phyloP scores from a whole-genome alignment of 2,797 vertebrate species.

The Morelia viridis region DNA sequence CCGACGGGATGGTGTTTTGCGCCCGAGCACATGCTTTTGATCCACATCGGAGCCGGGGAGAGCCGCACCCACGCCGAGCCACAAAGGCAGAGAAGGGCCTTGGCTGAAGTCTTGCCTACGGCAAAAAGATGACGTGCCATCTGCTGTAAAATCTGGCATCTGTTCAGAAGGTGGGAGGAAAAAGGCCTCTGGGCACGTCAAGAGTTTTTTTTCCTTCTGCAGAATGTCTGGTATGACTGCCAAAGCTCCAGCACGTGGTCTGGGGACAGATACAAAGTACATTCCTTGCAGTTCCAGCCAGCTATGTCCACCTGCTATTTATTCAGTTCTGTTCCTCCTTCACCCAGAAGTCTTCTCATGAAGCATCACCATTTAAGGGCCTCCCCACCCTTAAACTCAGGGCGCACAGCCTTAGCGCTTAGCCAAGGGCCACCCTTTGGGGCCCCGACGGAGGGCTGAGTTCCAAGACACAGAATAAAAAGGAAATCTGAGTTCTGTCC shows the following conservation, averaged over 20 bases:
- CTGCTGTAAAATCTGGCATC: not conserved
- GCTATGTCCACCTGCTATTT: no score
- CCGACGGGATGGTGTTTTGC: not conserved
- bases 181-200: not conserved
- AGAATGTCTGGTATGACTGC: not conserved
- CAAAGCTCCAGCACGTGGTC: not conserved
- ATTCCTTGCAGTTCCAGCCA: not conserved
- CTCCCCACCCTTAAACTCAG: not conserved
- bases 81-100: not conserved
- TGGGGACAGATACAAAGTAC: not conserved
- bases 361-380: not conserved
- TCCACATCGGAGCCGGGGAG: not conserved
- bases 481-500: not conserved
- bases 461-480: not conserved
- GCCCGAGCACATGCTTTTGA: not conserved
- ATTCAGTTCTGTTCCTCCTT: not conserved
- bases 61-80: not conserved
- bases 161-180: not conserved
- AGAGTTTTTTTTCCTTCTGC: not conserved
- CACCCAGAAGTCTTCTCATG: not conserved
- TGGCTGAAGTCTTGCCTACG: not conserved
- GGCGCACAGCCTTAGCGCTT: not conserved
- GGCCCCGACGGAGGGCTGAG: not conserved
- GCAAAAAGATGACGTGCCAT: not conserved
- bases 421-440: not conserved